phyloP scores from a whole-genome alignment of 37 sponge, comb jelly and placozoan species.

The Chondrilla cf. caribensis region DNA sequence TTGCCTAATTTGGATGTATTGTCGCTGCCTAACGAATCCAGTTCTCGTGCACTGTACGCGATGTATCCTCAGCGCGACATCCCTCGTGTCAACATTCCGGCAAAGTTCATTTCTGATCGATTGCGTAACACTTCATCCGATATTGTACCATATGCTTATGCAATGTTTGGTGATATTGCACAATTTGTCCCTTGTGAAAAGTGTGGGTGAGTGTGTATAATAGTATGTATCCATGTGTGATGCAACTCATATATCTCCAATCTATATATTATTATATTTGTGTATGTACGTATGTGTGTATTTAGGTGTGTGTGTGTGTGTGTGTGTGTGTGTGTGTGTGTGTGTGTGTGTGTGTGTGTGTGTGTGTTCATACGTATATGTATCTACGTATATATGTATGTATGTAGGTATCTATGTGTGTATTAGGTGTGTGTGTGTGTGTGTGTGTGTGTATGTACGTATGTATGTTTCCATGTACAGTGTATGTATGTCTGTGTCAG shows the following conservation, averaged over 20 bases:
- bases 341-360: background rate
- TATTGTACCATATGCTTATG: background rate
- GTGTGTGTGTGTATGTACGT: background rate
- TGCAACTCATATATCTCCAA: background rate
- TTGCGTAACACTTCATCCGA: background rate
- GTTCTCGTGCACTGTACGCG: no score
- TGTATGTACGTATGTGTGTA: background rate
- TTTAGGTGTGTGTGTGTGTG: background rate
- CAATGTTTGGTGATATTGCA: background rate
- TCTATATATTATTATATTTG: background rate
- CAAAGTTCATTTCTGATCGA: background rate
- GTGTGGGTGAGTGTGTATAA: conserved; percentile 11
- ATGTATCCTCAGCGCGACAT: no score
- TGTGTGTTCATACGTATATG: background rate
- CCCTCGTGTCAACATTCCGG: background rate
- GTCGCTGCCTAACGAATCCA: no score
- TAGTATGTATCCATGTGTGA: background rate
- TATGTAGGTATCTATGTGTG: background rate
- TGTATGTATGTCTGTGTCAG: no score
- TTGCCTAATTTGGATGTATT: no score
- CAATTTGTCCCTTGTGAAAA: background rate
- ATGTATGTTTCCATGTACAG: background rate
- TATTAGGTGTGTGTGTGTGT: background rate
- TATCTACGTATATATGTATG: background rate
- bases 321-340: background rate